These are phyloP conservation scores for Sycophila sp. DNA, from an alignment of 1,140 invertebrate genomes.

Conservation along the genomic window DNA sequence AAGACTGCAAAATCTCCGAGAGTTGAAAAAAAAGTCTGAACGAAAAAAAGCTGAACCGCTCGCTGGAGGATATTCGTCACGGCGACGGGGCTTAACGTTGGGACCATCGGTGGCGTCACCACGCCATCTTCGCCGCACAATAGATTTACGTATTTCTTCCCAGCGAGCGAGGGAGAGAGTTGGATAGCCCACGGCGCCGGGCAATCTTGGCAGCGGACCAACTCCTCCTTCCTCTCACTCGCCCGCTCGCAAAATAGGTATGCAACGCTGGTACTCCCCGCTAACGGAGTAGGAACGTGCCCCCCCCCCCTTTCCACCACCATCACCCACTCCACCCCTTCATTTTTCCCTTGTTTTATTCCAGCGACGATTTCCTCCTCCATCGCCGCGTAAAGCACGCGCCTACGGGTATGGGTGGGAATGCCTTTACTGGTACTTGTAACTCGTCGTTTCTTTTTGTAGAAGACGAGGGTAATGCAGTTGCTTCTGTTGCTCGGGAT, in stretches of 20 bases:
- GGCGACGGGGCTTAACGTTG: neutral
- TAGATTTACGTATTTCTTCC: conserved; percentile 44
- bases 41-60: neutral
- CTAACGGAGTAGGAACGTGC: neutral
- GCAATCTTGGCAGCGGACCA: conserved; percentile 46
- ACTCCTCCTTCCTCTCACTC: no score
- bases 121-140: conserved; percentile 38
- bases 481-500: no score
- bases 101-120: neutral
- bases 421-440: no score
- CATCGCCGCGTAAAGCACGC: no score
- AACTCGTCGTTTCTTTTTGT: no score
- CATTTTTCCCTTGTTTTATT: conserved; percentile 1
- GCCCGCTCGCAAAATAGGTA: conserved; percentile 31
- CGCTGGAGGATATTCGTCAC: neutral
- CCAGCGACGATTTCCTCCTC: conserved; percentile 7
- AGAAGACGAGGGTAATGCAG: no score
- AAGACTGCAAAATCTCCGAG: neutral
- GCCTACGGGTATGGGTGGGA: no score
- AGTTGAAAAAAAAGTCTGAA: neutral
- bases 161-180: conserved; percentile 25
- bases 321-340: neutral
- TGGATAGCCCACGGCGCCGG: neutral
- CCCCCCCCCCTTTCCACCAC: neutral
- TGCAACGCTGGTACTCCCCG: neutral